phyloP scores from a whole-genome alignment of 1,140 invertebrate species.

The Melanaphis sacchari region DNA sequence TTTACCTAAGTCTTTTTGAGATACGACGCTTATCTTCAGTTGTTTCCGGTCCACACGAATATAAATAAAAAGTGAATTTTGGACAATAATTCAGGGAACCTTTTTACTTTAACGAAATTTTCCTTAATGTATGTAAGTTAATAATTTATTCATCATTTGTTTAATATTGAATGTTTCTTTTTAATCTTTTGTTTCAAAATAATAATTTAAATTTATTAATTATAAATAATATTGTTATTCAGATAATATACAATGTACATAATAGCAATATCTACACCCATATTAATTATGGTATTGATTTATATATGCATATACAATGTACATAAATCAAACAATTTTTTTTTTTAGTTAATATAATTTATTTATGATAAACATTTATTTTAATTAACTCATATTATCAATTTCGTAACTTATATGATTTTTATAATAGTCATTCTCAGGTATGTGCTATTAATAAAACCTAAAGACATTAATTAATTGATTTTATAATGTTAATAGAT shows the following conservation, averaged over 20 bases:
- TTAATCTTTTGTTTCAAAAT: neutral
- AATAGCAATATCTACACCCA: neutral
- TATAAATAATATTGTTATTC: neutral
- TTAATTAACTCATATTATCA: neutral
- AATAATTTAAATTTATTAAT: neutral
- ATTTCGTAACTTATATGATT: neutral
- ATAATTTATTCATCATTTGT: neutral
- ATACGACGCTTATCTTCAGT: neutral
- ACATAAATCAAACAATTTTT: neutral
- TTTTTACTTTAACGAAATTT: neutral
- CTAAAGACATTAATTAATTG: neutral
- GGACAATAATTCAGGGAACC: neutral
- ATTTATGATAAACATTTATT: neutral
- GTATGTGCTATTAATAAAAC: neutral
- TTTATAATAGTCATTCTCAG: neutral
- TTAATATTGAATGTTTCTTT: neutral
- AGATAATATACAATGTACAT: neutral
- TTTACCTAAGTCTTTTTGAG: neutral
- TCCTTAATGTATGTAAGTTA: neutral
- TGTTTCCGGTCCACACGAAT: neutral
- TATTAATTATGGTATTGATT: too few species aligned
- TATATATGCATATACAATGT: too few species aligned
- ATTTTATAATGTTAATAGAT: neutral
- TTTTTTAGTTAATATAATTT: neutral
- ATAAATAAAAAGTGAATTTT: neutral